Evolutionary conservation across 2,113 vertebrate species (phyloP).

Genomic region (Macquaria ambigua): DNA sequence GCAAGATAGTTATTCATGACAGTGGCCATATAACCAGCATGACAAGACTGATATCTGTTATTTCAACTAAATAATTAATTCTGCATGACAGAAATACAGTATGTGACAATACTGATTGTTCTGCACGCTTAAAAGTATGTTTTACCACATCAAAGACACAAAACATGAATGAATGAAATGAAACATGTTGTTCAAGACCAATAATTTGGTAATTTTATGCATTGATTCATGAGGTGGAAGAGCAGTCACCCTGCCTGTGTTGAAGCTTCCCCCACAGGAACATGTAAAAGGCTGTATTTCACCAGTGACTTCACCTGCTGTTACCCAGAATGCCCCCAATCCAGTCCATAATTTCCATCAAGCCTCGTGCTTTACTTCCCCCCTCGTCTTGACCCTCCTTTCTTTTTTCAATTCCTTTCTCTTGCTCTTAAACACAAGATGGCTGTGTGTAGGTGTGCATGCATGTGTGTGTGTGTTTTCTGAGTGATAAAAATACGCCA

Average conservation of each 20-base stretch:
- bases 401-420: neutral
- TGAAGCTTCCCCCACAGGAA: constrained; percentile 3
- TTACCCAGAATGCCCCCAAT: neutral
- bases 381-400: neutral
- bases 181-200: too few species aligned
- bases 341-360: neutral
- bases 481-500: constrained; percentile 35
- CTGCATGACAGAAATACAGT: neutral
- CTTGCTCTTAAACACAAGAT: constrained; percentile 7
- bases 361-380: constrained; percentile 1
- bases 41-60: neutral
- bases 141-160: neutral
- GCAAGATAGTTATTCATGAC: neutral
- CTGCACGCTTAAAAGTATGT: neutral
- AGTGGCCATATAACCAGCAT: neutral
- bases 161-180: too few species aligned
- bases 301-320: constrained; percentile 3
- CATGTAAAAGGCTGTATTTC: neutral
- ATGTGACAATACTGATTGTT: neutral
- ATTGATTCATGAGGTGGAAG: neutral
- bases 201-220: neutral
- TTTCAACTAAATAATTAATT: neutral
- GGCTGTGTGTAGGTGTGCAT: neutral
- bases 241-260: neutral
- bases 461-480: neutral